Conservation (phyloP, 2,797 vertebrate genomes). For the Acanthis flammea region DNA sequence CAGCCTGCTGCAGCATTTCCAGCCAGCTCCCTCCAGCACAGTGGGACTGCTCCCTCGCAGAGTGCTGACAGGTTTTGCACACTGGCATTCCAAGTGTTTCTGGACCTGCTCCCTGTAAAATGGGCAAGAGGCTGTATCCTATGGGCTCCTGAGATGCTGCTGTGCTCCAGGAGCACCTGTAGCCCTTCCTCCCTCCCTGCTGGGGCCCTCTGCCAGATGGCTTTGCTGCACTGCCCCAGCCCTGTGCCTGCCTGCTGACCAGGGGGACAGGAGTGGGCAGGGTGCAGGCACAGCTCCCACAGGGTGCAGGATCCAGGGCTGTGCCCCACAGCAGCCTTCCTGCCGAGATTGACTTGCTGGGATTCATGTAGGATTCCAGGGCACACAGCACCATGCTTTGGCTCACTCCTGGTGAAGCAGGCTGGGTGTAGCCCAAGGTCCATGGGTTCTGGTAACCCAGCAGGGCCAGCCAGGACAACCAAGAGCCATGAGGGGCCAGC, state of each 20-base stretch:
- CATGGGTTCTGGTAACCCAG: not conserved
- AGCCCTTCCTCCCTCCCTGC: not conserved
- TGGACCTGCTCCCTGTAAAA: not conserved
- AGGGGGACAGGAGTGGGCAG: fast-evolving
- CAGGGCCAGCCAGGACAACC: not conserved
- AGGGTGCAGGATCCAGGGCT: not conserved
- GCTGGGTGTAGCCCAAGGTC: not conserved
- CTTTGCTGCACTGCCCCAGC: not conserved
- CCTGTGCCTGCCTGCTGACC: fast-evolving
- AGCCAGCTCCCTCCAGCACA: not conserved
- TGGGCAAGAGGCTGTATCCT: not conserved
- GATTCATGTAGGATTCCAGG: fast-evolving
- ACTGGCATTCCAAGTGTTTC: not conserved
- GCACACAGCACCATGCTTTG: fast-evolving
- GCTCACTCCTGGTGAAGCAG: not conserved
- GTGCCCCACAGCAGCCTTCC: not conserved
- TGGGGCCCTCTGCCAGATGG: fast-evolving
- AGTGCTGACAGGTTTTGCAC: not conserved
- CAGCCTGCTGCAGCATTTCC: not conserved
- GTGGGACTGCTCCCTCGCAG: fast-evolving
- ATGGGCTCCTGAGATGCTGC: fast-evolving
- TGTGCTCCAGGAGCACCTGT: fast-evolving
- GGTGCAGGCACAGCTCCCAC: fast-evolving
- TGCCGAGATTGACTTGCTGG: fast-evolving
- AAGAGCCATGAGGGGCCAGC: not conserved